Evolutionary conservation across 2,113 vertebrate genomes (phyloP), one percentile per base, ranked within the genome.

Genomic region (Myocastor coypus): DNA sequence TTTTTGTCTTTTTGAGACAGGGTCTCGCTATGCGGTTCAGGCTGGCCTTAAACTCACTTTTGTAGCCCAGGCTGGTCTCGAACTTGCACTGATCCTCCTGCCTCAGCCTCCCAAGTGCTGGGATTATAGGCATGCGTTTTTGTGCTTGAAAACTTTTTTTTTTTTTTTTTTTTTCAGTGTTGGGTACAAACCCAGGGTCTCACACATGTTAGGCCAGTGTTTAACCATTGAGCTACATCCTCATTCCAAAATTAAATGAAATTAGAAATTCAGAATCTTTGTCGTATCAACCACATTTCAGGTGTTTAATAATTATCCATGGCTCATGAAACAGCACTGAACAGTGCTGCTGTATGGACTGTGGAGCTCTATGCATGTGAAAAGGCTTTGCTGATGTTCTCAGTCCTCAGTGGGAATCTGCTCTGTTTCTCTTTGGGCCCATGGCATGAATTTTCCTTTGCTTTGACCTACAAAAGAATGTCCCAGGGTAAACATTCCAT

Each of bases 381-480:
- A 89, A 4, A 34, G 13, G 34, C 22, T 91, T 94, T 59, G 7
- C 32, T 17, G 19, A 84, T n/a, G n/a, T 85, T 95, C 55, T 80
- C 59, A 85, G 88, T 46, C 69, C 50, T 86, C 57, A 64, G 75
- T 14, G 50, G 77, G 12, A 55, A 69, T 17, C 37, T 81, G 34
- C 3, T 61, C 6, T 75, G 30, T 87, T 95, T 93, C 40, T 80
- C 40, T 89, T 77, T 40, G 83, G 82, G 71, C 16, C 42, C 32
- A 91, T 30, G 4, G 22, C 3, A 1, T 24, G 13, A 96, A 61
- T 69, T 91, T 94, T 89, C 75, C 77, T 96, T 86, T 91, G 40
- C 83, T 94, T 94, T 97, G 93, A 89, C 91, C 92, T 83, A 89
- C n/a, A 82, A 94, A 95, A 61, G 63, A 91, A 97, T 92, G 94